Percentiles rank a stretch among this genome's conserved stretches.
phyloP scores from a whole-genome alignment of 1,140 invertebrate species.

The Atopsyche davidsoni region DNA sequence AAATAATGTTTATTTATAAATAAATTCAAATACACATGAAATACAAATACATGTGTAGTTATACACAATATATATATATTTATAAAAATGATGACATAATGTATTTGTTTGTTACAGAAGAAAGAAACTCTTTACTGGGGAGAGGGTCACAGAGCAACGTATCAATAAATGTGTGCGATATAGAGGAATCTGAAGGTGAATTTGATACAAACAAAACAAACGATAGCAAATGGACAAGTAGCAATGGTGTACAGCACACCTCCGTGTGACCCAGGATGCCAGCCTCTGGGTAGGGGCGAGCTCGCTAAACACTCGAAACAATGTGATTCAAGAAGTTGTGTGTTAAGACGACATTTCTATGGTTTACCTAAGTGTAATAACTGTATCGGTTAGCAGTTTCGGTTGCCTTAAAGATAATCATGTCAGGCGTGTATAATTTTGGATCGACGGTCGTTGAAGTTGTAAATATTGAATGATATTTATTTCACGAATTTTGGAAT shows the following conservation, averaged over 20 bases:
- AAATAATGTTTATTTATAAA: too few relatives aligned
- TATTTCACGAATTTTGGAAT: neutral
- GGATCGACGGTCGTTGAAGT: neutral
- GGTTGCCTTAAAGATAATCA: slow-evolving; percentile 28
- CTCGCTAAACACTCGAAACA: neutral
- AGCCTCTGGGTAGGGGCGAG: slow-evolving; percentile 24
- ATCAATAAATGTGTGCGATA: slow-evolving; percentile 84
- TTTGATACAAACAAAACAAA: slow-evolving; percentile 23
- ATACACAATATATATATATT: slow-evolving; percentile 7
- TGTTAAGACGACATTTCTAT: slow-evolving; percentile 16
- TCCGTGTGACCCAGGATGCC: slow-evolving; percentile 42
- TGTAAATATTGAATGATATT: slow-evolving; percentile 1
- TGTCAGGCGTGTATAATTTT: slow-evolving; percentile 5
- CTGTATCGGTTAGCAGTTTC: slow-evolving; percentile 9
- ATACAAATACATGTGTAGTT: slow-evolving; percentile 3
- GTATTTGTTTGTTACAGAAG: slow-evolving; percentile 48
- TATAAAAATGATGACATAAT: too few relatives aligned
- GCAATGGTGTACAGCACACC: slow-evolving; percentile 35
- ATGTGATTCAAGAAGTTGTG: slow-evolving; percentile 2
- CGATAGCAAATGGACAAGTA: slow-evolving; percentile 20
- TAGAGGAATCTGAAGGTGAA: slow-evolving; percentile 83
- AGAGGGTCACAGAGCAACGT: slow-evolving; percentile 74
- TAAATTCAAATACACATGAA: too few relatives aligned
- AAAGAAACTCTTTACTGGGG: slow-evolving; percentile 66
- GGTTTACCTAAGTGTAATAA: neutral